Conservation (phyloP, 2,113 vertebrate species). For the Chloropsis hardwickii region DNA sequence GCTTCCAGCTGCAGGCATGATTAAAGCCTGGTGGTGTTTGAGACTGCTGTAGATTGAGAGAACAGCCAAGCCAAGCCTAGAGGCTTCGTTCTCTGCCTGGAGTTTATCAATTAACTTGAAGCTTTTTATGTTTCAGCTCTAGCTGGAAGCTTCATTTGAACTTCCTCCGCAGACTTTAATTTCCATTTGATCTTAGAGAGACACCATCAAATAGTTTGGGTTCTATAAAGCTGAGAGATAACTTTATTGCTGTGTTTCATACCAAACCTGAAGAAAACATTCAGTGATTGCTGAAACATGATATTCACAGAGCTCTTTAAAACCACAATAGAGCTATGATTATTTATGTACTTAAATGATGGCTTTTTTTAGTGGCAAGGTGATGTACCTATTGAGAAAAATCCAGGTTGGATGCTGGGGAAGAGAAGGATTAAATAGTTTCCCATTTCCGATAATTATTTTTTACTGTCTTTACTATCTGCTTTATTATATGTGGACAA, state of each 20-base stretch:
- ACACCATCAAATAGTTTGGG: slow-evolving; percentile 58
- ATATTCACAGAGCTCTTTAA: slow-evolving; percentile 14
- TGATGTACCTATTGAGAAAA: slow-evolving; percentile 22
- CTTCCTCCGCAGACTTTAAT: slow-evolving; percentile 63
- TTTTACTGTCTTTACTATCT: not conserved
- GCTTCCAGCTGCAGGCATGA: not conserved
- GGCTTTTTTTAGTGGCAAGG: slow-evolving; percentile 34
- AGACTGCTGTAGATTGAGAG: slow-evolving; percentile 13
- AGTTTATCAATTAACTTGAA: slow-evolving; percentile 62
- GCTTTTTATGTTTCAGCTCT: slow-evolving; percentile 53
- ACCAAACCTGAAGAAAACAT: slow-evolving; percentile 49
- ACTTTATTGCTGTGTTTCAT: slow-evolving; percentile 49
- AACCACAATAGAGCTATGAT: slow-evolving; percentile 47
- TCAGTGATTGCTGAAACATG: slow-evolving; percentile 34
- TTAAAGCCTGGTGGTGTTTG: not conserved
- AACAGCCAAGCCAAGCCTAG: slow-evolving; percentile 50
- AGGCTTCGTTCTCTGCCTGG: slow-evolving; percentile 57
- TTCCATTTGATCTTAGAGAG: slow-evolving; percentile 60
- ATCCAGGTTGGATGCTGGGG: not conserved
- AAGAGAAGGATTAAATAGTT: not conserved
- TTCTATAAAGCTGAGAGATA: slow-evolving; percentile 40
- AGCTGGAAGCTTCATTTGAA: slow-evolving; percentile 66
- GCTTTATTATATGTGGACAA: not conserved
- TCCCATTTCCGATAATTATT: slow-evolving; percentile 39
- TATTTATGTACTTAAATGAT: slow-evolving; percentile 26